Evolutionary conservation across 2,888 invertebrate genomes (phyloP), one percentile per base, ranked within the genome.

Genomic region (Dolichopus griseipennis): DNA sequence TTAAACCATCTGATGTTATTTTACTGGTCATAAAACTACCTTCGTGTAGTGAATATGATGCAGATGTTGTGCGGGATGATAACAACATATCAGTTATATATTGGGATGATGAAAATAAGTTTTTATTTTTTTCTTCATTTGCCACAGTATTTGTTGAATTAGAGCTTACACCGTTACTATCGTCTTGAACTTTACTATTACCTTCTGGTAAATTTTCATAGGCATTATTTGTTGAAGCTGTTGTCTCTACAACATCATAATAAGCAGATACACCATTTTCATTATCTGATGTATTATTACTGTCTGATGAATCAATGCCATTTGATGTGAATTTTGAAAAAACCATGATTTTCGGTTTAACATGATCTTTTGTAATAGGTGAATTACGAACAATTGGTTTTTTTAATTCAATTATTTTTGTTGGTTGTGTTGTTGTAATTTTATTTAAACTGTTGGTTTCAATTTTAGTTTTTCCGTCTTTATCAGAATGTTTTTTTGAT

Each of bases 301-400:
- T 83, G 62, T 86, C 86, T 4, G 85, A 84, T 33, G 64, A 64
- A 37, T 64, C 64, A 3, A 52, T 7, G 9, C n/a, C n/a, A 21
- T 21, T 62, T 73, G 85, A 85, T 66, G 85, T 82, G 72, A 84
- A 86, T 72, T 85, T 84, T 68, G 85, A 84, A 74, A 85, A 85
- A 65, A 87, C 80, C 73, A 85, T 88, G 69, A 89, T 85, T 77
- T 87, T 86, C 66, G 88, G 88, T 74, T 89, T 85, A 73, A 87
- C 85, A 72, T 86, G 85, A 72, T 88, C 88, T 80, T 87, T 86
- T 72, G 85, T 85, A 74, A 89, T 83, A 43, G 89, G 88, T 1
- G 85, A 85, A 73, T 88, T 87, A 75, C 89, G 83, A 10, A 81
- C 81, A 70, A 85, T 81, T 68, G 80, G 75, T 69, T 81, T 80